Percentiles rank a stretch among this genome's conserved stretches.
Evolutionary conservation across 2,888 invertebrate genomes (phyloP).

Genomic region (Meandrusa payeni): DNA sequence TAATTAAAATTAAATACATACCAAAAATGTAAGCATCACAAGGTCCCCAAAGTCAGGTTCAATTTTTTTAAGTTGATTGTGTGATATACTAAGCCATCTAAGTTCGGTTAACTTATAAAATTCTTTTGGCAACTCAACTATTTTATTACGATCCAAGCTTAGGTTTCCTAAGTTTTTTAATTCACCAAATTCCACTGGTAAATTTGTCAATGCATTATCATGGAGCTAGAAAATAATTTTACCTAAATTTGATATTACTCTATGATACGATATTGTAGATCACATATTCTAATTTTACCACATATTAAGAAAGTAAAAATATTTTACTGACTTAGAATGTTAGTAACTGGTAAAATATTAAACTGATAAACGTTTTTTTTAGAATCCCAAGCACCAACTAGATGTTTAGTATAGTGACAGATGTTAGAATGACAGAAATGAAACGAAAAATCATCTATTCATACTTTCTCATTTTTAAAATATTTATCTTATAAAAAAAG

Average conservation of each 20-base stretch:
- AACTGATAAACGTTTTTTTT: too few species aligned
- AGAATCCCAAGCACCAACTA: too few species aligned
- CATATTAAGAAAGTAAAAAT: too few species aligned
- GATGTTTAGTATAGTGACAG: too few species aligned
- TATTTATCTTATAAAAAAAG: too few species aligned
- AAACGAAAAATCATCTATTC: too few species aligned
- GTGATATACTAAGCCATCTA: constrained; percentile 85
- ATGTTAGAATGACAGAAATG: too few species aligned
- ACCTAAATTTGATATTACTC: background rate
- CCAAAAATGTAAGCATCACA: constrained; percentile 83
- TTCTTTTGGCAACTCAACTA: constrained; percentile 81
- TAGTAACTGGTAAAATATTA: too few species aligned
- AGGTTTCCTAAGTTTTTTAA: constrained; percentile 84
- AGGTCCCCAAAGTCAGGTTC: constrained; percentile 88
- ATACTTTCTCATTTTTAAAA: too few species aligned
- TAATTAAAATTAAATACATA: constrained; percentile 43
- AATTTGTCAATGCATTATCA: constrained; percentile 87
- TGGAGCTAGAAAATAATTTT: constrained; percentile 83
- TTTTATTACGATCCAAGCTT: constrained; percentile 85
- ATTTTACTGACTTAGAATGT: too few species aligned
- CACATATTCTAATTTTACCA: too few species aligned
- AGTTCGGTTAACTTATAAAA: constrained; percentile 87
- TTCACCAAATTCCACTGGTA: constrained; percentile 88
- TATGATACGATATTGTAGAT: too few species aligned
- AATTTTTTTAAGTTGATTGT: constrained; percentile 85